Evolutionary conservation across 2,797 vertebrate genomes (phyloP), one percentile per base, ranked within the genome.

Genomic region (Pseudochaenichthys georgianus): DNA sequence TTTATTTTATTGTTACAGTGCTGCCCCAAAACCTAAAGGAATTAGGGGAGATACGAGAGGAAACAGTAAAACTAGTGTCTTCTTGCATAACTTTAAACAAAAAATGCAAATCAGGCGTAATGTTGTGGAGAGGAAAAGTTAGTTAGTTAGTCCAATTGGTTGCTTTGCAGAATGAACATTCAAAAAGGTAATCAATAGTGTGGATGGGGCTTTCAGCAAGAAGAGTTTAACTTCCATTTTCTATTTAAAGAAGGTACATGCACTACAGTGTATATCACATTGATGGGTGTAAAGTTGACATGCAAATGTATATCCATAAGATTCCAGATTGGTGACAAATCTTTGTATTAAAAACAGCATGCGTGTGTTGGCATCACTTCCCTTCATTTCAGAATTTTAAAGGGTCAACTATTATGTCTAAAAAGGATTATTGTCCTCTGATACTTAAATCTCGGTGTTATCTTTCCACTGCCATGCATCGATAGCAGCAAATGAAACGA

Each of bases 1-100:
- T 76, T 87, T 54, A 34, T 72, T 68, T 78, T 74, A 34, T 80
- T 82, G 17, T 13, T 21, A 46, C 52, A 43, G 53, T 2, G 41
- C 42, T 61, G 68, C 50, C 28, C 69, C 21, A 47, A 3, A 46
- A 17, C 34, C 31, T 79, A 9, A 8, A 23, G 8, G 57, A 23
- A 51, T 16, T 17, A 75, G n/a, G 19, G 17, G 45, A 69, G 48
- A 54, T 51, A 31, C 41, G 59, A 71, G 11, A 67, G 19, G n/a
- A 8, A 77, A 41, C 66, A 43, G 34, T 12, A 55, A 31, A 71
- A 46, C 46, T 6, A 4, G 7, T 38, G 53, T 77, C 28, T 48
- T 45, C 28, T 55, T 65, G 62, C 19, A 67, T 57, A 11, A 81
- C 68, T 78, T 52, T 65, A 77, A 81, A 34, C 16, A 41, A 28